Evolutionary conservation across 2,888 invertebrate genomes (phyloP).

Genomic region (Hedychridium roseum): DNA sequence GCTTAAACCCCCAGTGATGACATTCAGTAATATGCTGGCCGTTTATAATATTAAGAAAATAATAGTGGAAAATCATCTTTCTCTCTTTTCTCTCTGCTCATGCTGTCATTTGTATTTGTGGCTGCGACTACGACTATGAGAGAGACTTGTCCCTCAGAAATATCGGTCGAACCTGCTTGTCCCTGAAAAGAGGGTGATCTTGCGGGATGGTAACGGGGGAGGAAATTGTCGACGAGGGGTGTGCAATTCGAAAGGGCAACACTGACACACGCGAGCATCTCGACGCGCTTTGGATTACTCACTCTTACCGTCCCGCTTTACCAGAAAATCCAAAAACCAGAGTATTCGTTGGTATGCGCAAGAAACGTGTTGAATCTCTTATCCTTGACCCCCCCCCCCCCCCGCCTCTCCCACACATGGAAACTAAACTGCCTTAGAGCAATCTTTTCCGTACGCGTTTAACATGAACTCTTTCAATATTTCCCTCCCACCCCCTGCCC

Average conservation of each 20-base stretch:
- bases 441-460: slow-evolving; percentile 31
- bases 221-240: slow-evolving; percentile 23
- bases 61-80: no score
- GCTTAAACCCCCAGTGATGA: no score
- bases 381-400: no score
- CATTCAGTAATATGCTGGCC: no score
- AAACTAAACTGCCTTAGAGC: no score
- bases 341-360: slow-evolving; percentile 51
- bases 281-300: slow-evolving; percentile 52
- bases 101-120: no score
- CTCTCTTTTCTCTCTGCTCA: no score
- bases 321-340: slow-evolving; percentile 56
- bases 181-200: slow-evolving; percentile 25
- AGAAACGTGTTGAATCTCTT: no score
- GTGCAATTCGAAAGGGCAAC: slow-evolving; percentile 32
- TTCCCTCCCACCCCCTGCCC: slow-evolving; percentile 28
- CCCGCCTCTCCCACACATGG: no score
- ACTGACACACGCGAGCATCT: slow-evolving; percentile 28
- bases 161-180: slow-evolving; percentile 44
- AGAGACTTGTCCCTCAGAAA: slow-evolving; percentile 40
- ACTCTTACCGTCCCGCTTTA: slow-evolving; percentile 39
- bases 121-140: no score
- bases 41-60: no score
- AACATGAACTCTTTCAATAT: slow-evolving; percentile 14
- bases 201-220: slow-evolving; percentile 37